These are phyloP conservation scores for Delphinus delphis DNA, from an alignment of 2,113 vertebrate genomes.

Conservation along the genomic window DNA sequence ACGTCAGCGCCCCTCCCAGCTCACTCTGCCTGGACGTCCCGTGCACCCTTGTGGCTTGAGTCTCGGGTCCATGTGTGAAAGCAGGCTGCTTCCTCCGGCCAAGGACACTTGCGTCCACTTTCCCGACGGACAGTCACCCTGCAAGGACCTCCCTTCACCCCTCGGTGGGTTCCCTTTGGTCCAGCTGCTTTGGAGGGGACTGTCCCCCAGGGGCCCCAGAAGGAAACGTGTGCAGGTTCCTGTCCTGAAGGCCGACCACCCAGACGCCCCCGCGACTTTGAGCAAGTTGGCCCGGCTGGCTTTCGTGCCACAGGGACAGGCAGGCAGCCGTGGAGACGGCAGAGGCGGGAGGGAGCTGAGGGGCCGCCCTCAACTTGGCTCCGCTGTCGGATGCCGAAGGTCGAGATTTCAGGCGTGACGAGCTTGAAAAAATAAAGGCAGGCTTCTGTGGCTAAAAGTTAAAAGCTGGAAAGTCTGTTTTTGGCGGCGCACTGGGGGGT, in stretches of 20 bases:
- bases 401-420: background rate
- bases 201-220: background rate
- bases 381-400: background rate
- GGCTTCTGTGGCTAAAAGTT: background rate
- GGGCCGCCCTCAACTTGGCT: background rate
- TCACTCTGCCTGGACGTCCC: background rate
- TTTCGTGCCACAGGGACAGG: background rate
- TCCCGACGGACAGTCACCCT: background rate
- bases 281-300: background rate
- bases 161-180: background rate
- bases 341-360: background rate
- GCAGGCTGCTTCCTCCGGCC: background rate
- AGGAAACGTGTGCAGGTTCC: background rate
- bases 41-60: background rate
- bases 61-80: background rate
- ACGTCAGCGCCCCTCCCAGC: background rate
- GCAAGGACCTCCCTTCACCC: background rate
- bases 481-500: too few relatives aligned
- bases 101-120: background rate
- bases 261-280: background rate
- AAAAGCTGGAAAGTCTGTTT: background rate
- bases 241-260: too few relatives aligned
- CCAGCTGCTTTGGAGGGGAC: background rate
- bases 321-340: too few relatives aligned
- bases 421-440: background rate